Percentiles rank a stretch among this genome's conserved stretches.
phyloP scores from a whole-genome alignment of 2,888 invertebrate species.

The Polietes domitor region DNA sequence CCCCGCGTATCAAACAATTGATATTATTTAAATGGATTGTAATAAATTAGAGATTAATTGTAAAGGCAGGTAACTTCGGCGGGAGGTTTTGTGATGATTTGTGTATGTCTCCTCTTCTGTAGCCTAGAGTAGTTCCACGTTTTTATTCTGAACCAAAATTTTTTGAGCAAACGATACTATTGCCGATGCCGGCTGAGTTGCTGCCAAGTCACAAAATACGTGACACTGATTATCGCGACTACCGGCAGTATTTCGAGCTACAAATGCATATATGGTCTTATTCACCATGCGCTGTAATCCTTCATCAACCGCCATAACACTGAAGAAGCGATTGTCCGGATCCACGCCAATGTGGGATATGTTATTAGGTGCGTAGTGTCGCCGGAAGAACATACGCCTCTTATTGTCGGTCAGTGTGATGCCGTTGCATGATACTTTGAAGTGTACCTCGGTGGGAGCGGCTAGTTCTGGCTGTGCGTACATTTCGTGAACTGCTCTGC shows the following conservation, averaged over 20 bases:
- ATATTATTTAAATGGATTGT: too few relatives aligned
- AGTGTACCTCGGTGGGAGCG: constrained; percentile 90
- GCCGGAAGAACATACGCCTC: constrained; percentile 91
- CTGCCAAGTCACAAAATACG: constrained; percentile 96
- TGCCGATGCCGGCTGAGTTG: constrained; percentile 94
- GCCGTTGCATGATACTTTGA: constrained; percentile 97
- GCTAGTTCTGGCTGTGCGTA: constrained; percentile 84
- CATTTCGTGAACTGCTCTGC: constrained; percentile 87
- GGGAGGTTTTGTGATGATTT: neutral
- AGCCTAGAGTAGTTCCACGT: constrained; percentile 66
- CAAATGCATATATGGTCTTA: constrained; percentile 94
- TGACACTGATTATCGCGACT: constrained; percentile 97
- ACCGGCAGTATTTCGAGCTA: constrained; percentile 92
- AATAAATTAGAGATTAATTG: too few relatives aligned
- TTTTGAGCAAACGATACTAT: constrained; percentile 85
- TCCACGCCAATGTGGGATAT: constrained; percentile 97
- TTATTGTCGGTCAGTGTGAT: constrained; percentile 98
- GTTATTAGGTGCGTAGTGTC: constrained; percentile 94
- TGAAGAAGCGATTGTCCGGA: constrained; percentile 93
- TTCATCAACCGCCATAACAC: constrained; percentile 68
- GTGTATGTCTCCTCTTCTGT: too few relatives aligned
- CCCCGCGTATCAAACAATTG: too few relatives aligned
- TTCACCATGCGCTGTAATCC: constrained; percentile 69
- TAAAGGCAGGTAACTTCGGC: too few relatives aligned
- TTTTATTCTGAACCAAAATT: constrained; percentile 74